These are phyloP conservation scores for Maniola hyperantus DNA, from an alignment of 2,888 invertebrate species.

Conservation along the genomic window DNA sequence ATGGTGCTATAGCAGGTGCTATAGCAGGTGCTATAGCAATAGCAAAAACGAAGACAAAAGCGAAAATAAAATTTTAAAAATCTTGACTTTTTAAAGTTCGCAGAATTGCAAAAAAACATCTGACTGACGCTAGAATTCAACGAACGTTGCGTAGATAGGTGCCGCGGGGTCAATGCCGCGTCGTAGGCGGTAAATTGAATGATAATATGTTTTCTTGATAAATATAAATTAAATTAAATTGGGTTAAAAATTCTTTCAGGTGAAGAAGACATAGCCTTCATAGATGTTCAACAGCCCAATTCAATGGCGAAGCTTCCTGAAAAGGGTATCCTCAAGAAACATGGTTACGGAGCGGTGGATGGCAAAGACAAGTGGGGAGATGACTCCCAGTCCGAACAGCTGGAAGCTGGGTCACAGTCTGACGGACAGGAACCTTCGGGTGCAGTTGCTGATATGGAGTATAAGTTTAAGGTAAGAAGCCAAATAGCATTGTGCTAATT, in stretches of 20 bases:
- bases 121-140: too few species aligned
- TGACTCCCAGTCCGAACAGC: constrained; percentile 87
- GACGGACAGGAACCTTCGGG: constrained; percentile 86
- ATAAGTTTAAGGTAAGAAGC: constrained; percentile 88
- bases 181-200: too few species aligned
- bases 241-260: constrained; percentile 66
- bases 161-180: too few species aligned
- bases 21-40: too few species aligned
- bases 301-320: constrained; percentile 90
- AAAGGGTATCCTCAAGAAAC: constrained; percentile 96
- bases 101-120: too few species aligned
- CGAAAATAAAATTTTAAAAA: too few species aligned
- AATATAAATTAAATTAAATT: background rate
- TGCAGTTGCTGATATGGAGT: constrained; percentile 90
- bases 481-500: too few species aligned
- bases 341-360: constrained; percentile 89
- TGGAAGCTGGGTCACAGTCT: constrained; percentile 86
- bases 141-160: too few species aligned
- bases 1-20: too few species aligned
- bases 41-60: too few species aligned
- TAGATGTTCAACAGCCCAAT: constrained; percentile 90
- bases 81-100: too few species aligned
- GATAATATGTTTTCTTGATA: background rate
- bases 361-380: constrained; percentile 90
- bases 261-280: constrained; percentile 92